A percentile compares a stretch with the other conserved stretches of the same genome.
These are phyloP conservation scores for Apteryx mantelli DNA, from an alignment of 2,113 vertebrate species.

Conservation along the genomic window DNA sequence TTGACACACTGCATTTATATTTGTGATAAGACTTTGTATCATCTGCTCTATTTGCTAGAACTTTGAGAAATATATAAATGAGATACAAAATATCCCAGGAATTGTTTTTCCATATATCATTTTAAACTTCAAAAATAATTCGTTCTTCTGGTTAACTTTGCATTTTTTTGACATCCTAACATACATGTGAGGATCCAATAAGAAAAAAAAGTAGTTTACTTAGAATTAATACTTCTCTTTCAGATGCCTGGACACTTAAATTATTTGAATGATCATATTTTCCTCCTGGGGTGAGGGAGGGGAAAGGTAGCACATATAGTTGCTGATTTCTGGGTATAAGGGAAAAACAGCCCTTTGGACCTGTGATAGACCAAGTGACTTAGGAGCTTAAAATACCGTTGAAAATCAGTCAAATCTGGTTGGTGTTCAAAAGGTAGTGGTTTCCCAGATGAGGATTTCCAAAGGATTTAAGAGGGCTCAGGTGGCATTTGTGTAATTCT, in stretches of 20 bases:
- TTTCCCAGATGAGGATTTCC: not conserved
- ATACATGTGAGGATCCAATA: not conserved
- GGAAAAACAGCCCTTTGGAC: not conserved
- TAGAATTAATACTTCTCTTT: not conserved
- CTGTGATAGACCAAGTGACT: not conserved
- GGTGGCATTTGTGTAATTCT: not conserved
- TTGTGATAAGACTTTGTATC: not conserved
- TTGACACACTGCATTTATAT: slow-evolving; percentile 31
- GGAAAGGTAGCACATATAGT: not conserved
- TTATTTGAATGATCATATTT: not conserved
- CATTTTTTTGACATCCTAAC: not conserved
- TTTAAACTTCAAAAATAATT: not conserved
- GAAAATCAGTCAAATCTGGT: not conserved
- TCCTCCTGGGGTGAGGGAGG: not conserved
- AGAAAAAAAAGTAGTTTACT: not conserved
- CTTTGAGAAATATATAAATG: not conserved
- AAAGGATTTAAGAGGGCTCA: not conserved
- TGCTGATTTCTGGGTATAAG: not conserved
- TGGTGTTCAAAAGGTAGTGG: not conserved
- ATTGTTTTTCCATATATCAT: not conserved
- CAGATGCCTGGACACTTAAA: not conserved
- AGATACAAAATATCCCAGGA: not conserved
- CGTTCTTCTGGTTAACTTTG: not conserved
- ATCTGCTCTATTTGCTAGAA: not conserved
- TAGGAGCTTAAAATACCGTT: not conserved